Evolutionary conservation across 2,113 vertebrate species (phyloP).

Genomic region (Glaucidium brasilianum): DNA sequence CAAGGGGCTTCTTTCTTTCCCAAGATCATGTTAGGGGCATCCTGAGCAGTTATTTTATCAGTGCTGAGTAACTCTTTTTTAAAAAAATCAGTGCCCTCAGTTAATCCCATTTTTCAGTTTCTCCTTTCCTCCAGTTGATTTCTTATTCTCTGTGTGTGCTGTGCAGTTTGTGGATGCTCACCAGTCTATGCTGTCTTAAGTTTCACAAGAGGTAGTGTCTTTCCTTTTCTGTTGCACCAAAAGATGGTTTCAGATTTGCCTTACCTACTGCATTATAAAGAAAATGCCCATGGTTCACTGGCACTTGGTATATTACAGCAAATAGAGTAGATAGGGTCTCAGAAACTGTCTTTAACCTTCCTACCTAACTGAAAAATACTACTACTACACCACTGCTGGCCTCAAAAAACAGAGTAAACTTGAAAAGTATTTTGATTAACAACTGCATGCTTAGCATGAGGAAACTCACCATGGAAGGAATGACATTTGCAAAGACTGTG

Average conservation of each 20-base stretch:
- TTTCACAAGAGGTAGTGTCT: not conserved
- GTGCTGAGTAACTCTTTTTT: not conserved
- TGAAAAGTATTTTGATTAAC: constrained; percentile 2
- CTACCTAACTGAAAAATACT: not conserved
- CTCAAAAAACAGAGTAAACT: not conserved
- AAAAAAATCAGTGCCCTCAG: not conserved
- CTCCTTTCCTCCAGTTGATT: not conserved
- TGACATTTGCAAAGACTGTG: not conserved
- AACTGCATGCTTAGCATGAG: not conserved
- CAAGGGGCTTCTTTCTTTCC: not conserved
- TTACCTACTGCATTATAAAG: not conserved
- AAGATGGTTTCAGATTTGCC: not conserved
- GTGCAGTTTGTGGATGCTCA: not conserved
- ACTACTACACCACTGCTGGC: not conserved
- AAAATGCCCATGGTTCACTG: not conserved
- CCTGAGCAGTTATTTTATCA: not conserved
- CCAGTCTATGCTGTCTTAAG: too few relatives aligned
- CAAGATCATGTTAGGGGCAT: not conserved
- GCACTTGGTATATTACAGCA: not conserved
- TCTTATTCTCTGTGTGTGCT: not conserved
- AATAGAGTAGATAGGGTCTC: not conserved
- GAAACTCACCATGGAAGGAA: not conserved
- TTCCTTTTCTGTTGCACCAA: not conserved
- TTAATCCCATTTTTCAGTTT: not conserved
- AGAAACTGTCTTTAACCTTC: not conserved